Base-by-base conservation (phyloP, 2,888 invertebrate species). In the Spialia ferax region DNA sequence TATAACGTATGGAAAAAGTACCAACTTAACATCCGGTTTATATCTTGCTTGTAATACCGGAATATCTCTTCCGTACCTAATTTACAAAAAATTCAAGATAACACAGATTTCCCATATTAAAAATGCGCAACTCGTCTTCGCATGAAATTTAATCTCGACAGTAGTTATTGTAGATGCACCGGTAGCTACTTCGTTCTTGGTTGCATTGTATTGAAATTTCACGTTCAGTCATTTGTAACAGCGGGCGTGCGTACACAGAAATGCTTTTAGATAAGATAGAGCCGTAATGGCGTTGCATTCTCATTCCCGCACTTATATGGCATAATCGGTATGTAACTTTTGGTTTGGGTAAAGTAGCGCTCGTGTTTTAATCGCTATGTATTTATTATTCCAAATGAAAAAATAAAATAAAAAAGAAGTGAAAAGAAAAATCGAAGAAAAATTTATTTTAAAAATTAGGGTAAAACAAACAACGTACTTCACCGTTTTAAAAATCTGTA, bases 201-300 rank as follows among this genome's bases (percentile, higher is more conserved):
- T 52, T n/a, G 23, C n/a, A 22, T 52, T 23, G 45, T 65, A 57
- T 26, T 65, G n/a, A 38, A 59, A 57, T 48, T 60, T 59, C 32
- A 64, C 59, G 55, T 69, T 42, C 26, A 59, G 52, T 61, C 61
- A 59, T 69, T 69, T 69, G 66, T 69, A 62, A 52, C 56, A 65
- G 50, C 60, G 26, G 45, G 45, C 60, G 61, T 61, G 35, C 54
- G 66, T 66, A 70, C 70, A 70, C 63, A 63, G 70, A 70, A 70
- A 70, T 69, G 70, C 70, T 70, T 70, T 70, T 67, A 70, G 69
- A 69, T 61, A 69, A 66, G 66, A 66, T 66, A 66, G 29, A 63
- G 66, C 70, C 55, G 63, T 67, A 62, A 67, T 69, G 66, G 68
- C 70, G 38, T 55, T 29, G 67, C 66, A 66, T 60, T 66, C 52